phyloP scores from a whole-genome alignment of 2,888 invertebrate genomes.

The Oscheius sp. region DNA sequence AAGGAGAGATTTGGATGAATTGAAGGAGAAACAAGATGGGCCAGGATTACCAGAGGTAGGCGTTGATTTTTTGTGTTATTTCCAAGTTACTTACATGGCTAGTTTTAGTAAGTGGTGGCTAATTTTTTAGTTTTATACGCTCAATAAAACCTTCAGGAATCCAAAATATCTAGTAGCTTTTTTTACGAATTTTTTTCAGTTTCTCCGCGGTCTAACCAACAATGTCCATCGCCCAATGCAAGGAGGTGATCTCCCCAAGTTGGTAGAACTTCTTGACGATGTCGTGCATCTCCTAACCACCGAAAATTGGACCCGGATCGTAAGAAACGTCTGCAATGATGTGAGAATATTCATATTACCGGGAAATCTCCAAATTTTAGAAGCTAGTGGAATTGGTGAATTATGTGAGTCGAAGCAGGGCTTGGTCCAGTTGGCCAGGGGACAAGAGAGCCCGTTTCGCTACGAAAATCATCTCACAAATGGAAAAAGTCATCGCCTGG shows the following conservation, averaged over 20 bases:
- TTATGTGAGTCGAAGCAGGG: constrained; percentile 38
- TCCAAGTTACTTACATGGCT: not conserved
- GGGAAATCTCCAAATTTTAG: constrained; percentile 17
- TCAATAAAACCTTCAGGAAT: too few species aligned
- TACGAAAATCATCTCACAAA: constrained; percentile 7
- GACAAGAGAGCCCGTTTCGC: constrained; percentile 37
- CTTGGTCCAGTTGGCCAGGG: constrained; percentile 47
- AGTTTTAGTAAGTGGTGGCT: not conserved
- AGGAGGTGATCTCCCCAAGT: constrained; percentile 60
- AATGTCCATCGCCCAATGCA: constrained; percentile 49
- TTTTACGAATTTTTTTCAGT: constrained; percentile 28
- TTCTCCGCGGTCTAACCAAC: constrained; percentile 40
- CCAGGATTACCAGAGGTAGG: constrained; percentile 45
- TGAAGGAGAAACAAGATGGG: constrained; percentile 35
- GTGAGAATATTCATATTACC: not conserved
- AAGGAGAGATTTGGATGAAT: constrained; percentile 30
- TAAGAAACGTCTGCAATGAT: constrained; percentile 34
- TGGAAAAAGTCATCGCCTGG: constrained; percentile 38
- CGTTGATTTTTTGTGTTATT: not conserved
- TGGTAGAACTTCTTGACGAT: constrained; percentile 47
- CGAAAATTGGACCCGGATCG: constrained; percentile 41
- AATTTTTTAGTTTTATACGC: not conserved
- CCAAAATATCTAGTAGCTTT: too few species aligned
- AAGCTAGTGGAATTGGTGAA: constrained; percentile 48
- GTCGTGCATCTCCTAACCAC: constrained; percentile 38